Conservation (phyloP, 2,888 invertebrate species). For the Orthosia gracilis region DNA sequence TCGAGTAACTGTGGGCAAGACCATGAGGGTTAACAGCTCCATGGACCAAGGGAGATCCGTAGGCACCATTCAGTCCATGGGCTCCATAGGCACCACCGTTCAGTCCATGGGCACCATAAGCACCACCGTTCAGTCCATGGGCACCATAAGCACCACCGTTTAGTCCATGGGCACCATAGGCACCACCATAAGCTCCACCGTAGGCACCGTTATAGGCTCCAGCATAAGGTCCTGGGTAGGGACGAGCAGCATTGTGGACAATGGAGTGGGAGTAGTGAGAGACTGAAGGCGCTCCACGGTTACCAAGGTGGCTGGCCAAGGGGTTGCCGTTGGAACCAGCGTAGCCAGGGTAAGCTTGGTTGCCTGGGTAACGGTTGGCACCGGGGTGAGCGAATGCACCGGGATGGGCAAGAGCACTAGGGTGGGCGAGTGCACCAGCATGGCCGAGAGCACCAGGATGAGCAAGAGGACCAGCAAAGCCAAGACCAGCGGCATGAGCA, state of each 20-base stretch:
- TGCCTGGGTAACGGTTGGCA: constrained; percentile 29
- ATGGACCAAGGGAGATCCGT: constrained; percentile 50
- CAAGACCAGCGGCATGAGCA: constrained; percentile 11
- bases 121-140: constrained; percentile 42
- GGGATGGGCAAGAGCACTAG: constrained; percentile 7
- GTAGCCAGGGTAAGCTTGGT: constrained; percentile 32
- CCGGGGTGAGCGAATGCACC: constrained; percentile 26
- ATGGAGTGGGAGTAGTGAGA: constrained; percentile 67
- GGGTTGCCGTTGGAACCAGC: constrained; percentile 49
- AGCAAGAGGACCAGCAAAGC: constrained; percentile 16
- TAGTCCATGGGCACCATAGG: constrained; percentile 24
- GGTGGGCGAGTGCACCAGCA: constrained; percentile 23
- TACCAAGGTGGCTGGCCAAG: constrained; percentile 51
- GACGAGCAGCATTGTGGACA: constrained; percentile 63
- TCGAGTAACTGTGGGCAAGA: constrained; percentile 60
- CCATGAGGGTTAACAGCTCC: constrained; percentile 55
- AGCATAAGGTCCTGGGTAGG: constrained; percentile 63
- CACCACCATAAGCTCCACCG: constrained; percentile 53
- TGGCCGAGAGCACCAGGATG: constrained; percentile 15
- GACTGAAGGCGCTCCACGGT: constrained; percentile 60
- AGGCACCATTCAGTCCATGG: constrained; percentile 47
- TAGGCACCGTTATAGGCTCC: constrained; percentile 54
- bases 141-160: constrained; percentile 43
- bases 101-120: constrained; percentile 50
- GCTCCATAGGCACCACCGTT: constrained; percentile 15